Evolutionary conservation across 2,888 invertebrate species (phyloP), one percentile per base, ranked within the genome.

Genomic region (Candidula unifasciata): DNA sequence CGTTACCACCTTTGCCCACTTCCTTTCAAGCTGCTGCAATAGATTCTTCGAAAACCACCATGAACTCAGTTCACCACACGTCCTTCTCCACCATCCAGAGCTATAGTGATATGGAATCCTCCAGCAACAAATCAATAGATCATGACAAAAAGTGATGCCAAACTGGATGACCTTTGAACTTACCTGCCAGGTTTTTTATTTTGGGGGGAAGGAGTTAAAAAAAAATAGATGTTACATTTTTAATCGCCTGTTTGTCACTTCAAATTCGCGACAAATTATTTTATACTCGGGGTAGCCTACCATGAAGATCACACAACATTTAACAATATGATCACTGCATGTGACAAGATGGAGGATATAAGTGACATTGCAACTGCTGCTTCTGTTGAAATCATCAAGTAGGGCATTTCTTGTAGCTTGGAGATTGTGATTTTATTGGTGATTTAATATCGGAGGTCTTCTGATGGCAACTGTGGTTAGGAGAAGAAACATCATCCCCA

Each of bases 141-240:
- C 79, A 73, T 18, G 52, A 76, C 21, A 82, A 82, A 30, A 82
- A 82, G 76, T 82, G 82, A 82, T 73, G 81, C 73, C 81, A 73
- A 73, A 33, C 54, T 71, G 27, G 69, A 27, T 80, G 69, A 80
- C 6, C n/a, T 8, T 44, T 52, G 27, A 27, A 33, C 73, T 52
- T 10, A 73, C 27, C 44, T 44, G 21, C 52, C 5, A 18, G 54
- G 54, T 18, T 54, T 44, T 54, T 54, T 74, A 27, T 74, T 52
- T 21, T 35, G n/a, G n/a, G n/a, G n/a, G n/a, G n/a, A n/a, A n/a
- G n/a, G n/a, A n/a, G n/a, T n/a, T 21, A 24, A 60, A 60, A 27
- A 27, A n/a, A 54, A 30, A 74, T 33, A 33, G n/a, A 44, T 44
- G n/a, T 44, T 37, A 8, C 18, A 27, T 71, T 37, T 24, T 16